Evolutionary conservation across 2,888 invertebrate genomes (phyloP), one percentile per base, ranked within the genome.

Genomic region (Electrophaes corylata): DNA sequence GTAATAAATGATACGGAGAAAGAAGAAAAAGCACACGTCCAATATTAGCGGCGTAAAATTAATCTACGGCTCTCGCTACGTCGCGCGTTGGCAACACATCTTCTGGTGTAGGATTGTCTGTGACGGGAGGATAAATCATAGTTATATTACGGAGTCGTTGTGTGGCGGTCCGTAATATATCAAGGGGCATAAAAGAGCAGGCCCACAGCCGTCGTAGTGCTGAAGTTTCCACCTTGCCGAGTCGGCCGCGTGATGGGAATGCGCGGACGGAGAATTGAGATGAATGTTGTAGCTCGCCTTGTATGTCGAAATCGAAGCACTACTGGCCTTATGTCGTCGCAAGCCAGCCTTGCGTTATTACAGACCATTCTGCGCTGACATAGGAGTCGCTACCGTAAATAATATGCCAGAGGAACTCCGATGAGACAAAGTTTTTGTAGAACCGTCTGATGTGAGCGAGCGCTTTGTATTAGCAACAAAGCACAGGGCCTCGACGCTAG

Each of bases 401-500:
- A 73, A 70, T 71, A 77, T 74, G 68, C 70, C 65, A 67, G 66
- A 70, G 70, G 58, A 67, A 70, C 69, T 71, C 59, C 62, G 71
- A 73, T 68, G 71, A 76, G 78, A 81, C 79, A 82, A 84, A 82
- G 81, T 84, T 85, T 84, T 83, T 83, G 75, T 76, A 81, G 75
- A 82, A 76, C 79, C 75, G 73, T 77, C 73, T 73, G 81, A 76
- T 84, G 77, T 81, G 81, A 84, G 76, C 78, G 76, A 79, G 73
- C 72, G 83, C 86, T 87, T 87, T 88, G 88, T 86, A 81, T 84
- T 78, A 83, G 77, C 76, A 85, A 88, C 88, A 88, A 88, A 88
- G 86, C 81, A 76, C 75, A 67, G 78, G 72, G 79, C 77, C 82
- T 83, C 81, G 76, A 78, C 76, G 78, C 75, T 74, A 76, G 76